These are phyloP conservation scores for Protonibea diacanthus DNA, from an alignment of 2,797 vertebrate species.

Conservation along the genomic window DNA sequence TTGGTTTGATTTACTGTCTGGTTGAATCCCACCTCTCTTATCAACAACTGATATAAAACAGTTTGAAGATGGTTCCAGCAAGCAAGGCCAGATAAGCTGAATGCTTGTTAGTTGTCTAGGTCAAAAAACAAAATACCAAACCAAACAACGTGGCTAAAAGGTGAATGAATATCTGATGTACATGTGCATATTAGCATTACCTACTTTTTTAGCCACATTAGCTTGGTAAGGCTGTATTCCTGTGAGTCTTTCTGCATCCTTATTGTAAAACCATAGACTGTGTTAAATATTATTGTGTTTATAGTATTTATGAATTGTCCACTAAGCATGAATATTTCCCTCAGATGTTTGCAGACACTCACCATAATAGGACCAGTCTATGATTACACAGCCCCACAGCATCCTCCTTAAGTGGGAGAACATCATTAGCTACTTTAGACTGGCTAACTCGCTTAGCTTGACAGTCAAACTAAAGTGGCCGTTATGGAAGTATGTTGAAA, in stretches of 20 bases:
- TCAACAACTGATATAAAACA: background rate
- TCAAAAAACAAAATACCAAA: background rate
- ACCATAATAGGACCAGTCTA: background rate
- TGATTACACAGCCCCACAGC: background rate
- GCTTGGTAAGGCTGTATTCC: background rate
- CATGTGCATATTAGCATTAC: background rate
- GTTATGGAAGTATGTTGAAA: slow-evolving; percentile 42
- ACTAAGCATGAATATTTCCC: too few species aligned
- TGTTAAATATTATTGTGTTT: too few species aligned
- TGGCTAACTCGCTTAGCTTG: background rate
- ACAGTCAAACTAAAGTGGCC: slow-evolving; percentile 25
- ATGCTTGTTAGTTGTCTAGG: background rate
- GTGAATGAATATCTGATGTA: background rate
- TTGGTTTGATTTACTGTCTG: slow-evolving; percentile 26
- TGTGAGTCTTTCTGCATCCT: background rate
- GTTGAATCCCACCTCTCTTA: slow-evolving; percentile 12
- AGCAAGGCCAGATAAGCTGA: background rate
- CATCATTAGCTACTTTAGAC: slow-evolving; percentile 4
- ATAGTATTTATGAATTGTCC: too few species aligned
- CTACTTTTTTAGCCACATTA: background rate
- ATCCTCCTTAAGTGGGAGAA: slow-evolving; percentile 40
- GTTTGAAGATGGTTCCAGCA: background rate
- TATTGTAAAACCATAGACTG: background rate
- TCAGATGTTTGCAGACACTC: too few species aligned
- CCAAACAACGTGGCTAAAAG: background rate